Conservation (phyloP, 2,797 vertebrate species). For the Rhinichthys osculus region DNA sequence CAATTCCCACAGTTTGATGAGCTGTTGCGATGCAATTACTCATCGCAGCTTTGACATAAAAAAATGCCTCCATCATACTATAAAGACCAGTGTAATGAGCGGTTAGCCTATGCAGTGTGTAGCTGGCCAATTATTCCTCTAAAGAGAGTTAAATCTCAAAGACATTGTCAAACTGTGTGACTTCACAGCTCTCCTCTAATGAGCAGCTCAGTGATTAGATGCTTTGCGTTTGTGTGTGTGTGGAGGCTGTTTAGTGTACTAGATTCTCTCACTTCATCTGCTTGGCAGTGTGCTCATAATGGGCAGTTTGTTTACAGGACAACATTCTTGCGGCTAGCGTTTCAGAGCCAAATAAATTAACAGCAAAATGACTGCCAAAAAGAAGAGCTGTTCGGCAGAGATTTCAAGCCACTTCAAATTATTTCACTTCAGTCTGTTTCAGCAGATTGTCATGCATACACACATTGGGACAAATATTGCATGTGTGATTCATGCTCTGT, state of each 20-base stretch:
- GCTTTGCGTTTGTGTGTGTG: constrained; percentile 27
- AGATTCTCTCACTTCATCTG: constrained; percentile 51
- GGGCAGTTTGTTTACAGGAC: constrained; percentile 56
- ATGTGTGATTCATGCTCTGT: background rate
- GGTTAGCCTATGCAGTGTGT: constrained; percentile 22
- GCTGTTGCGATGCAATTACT: constrained; percentile 4
- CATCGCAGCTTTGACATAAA: constrained; percentile 2
- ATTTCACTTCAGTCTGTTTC: constrained; percentile 32
- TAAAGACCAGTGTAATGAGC: constrained; percentile 28
- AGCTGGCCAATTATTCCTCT: constrained; percentile 39
- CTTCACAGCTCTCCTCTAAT: constrained; percentile 49
- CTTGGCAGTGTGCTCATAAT: constrained; percentile 51
- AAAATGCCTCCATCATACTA: background rate
- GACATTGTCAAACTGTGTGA: constrained; percentile 24
- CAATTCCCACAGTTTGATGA: constrained; percentile 21
- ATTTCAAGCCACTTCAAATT: constrained; percentile 28
- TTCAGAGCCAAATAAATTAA: constrained; percentile 76
- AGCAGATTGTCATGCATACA: constrained; percentile 14
- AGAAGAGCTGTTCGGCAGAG: constrained; percentile 38
- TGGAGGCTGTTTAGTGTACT: constrained; percentile 49
- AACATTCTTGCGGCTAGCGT: constrained; percentile 56
- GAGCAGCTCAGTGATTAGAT: constrained; percentile 47
- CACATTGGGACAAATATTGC: constrained; percentile 19
- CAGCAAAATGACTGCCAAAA: constrained; percentile 73
- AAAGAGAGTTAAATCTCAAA: constrained; percentile 41